A percentile compares a stretch with the other conserved stretches of the same genome.
These are phyloP conservation scores for Tetrao urogallus DNA, from an alignment of 2,113 vertebrate species.

Conservation along the genomic window DNA sequence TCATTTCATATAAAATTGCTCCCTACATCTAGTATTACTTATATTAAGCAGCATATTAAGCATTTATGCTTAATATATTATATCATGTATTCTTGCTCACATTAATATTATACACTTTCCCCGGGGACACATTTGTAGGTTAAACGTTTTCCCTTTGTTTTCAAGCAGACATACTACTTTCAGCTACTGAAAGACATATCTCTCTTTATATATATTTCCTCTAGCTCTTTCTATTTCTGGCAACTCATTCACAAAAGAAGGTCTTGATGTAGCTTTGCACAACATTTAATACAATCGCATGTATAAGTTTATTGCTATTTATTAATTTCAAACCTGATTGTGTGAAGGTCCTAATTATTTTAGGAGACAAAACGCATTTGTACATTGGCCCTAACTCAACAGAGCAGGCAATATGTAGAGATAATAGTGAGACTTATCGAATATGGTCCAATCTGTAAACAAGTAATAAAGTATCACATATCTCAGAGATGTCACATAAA, in stretches of 20 bases:
- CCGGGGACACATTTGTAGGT: background rate
- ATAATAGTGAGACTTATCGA: background rate
- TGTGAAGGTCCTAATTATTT: background rate
- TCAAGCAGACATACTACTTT: background rate
- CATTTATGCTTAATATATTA: too few species aligned
- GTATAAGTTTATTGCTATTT: background rate
- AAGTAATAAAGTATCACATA: background rate
- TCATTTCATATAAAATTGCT: background rate
- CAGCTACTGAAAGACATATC: background rate
- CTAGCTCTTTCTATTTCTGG: background rate
- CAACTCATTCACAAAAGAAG: background rate
- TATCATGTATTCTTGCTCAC: too few species aligned
- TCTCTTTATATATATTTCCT: background rate
- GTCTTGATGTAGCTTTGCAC: background rate
- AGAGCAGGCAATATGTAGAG: background rate
- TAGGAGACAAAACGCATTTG: fast-evolving
- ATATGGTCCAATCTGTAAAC: background rate
- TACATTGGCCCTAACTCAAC: background rate
- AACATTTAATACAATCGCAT: background rate
- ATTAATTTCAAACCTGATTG: background rate
- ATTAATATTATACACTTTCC: background rate
- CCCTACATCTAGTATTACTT: background rate
- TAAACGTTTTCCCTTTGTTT: background rate
- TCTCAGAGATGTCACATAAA: background rate
- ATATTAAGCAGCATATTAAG: background rate